These are phyloP conservation scores for Tribolium madens DNA, from an alignment of 1,140 invertebrate genomes.

Conservation along the genomic window DNA sequence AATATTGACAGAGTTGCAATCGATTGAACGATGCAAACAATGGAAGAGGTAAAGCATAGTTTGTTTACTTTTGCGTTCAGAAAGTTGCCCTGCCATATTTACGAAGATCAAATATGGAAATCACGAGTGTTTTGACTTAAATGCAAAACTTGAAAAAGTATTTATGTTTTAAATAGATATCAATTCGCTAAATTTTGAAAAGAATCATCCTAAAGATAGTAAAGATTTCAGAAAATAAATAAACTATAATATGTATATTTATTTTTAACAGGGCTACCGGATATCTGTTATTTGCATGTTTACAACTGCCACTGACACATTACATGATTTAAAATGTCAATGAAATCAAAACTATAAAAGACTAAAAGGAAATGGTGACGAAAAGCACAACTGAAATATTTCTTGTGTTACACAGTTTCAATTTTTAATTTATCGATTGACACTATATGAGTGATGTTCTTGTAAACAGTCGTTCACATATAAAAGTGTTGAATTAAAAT, in stretches of 20 bases:
- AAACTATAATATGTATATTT: too few species aligned
- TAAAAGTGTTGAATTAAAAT: not conserved
- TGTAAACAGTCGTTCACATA: too few species aligned
- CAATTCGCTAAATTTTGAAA: too few species aligned
- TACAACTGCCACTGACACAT: not conserved
- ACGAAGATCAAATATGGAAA: constrained; percentile 37
- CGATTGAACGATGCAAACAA: constrained; percentile 34
- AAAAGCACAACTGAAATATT: not conserved
- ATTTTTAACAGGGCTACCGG: not conserved
- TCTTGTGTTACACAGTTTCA: not conserved
- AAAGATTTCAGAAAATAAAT: not conserved
- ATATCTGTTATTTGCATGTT: constrained; percentile 5
- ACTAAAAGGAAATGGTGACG: not conserved
- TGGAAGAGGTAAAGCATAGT: constrained; percentile 32
- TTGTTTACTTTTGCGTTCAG: constrained; percentile 32
- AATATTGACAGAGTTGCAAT: constrained; percentile 37
- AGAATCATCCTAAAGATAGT: too few species aligned
- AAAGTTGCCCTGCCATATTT: constrained; percentile 31
- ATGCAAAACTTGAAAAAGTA: not conserved
- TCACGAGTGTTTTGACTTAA: constrained; percentile 22
- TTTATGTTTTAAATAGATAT: too few species aligned
- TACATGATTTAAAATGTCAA: not conserved
- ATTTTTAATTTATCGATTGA: not conserved
- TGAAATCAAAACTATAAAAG: not conserved
- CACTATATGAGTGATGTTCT: too few species aligned